These are phyloP conservation scores for Brachyptera risi DNA, from an alignment of 2,888 invertebrate species.

Conservation along the genomic window DNA sequence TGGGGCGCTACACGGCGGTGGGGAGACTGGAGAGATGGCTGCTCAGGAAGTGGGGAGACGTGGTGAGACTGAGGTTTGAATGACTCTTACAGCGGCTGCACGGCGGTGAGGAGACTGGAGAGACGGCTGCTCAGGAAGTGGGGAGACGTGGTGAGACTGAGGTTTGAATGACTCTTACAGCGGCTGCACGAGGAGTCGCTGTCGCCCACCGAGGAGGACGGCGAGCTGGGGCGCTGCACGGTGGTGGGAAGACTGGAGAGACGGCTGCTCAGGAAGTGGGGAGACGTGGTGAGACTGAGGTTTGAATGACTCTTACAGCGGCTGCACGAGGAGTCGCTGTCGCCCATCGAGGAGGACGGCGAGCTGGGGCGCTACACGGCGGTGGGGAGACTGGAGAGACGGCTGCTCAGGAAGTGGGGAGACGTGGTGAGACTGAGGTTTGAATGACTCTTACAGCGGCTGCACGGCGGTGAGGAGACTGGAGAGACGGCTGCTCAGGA, in stretches of 20 bases:
- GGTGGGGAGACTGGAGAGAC: conserved; percentile 20
- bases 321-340: conserved; percentile 38
- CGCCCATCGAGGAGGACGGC: conserved; percentile 25
- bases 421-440: too few relatives aligned
- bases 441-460: too few relatives aligned
- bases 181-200: neutral
- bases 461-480: too few relatives aligned
- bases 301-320: too few relatives aligned
- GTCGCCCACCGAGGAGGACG: conserved; percentile 45
- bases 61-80: too few relatives aligned
- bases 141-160: too few relatives aligned
- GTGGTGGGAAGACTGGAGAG: conserved; percentile 43
- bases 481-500: too few relatives aligned
- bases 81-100: too few relatives aligned
- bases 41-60: conserved; percentile 54
- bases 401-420: conserved; percentile 55
- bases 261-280: too few relatives aligned
- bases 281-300: too few relatives aligned
- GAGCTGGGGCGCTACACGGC: neutral
- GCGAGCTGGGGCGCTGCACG: conserved; percentile 40
- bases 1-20: neutral
- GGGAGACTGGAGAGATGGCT: conserved; percentile 40
- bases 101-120: too few relatives aligned
- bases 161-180: conserved; percentile 20
- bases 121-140: too few relatives aligned